A percentile compares a stretch with the other conserved stretches of the same genome.
Conservation (phyloP, 2,113 vertebrate genomes). For the Myotis brandtii region DNA sequence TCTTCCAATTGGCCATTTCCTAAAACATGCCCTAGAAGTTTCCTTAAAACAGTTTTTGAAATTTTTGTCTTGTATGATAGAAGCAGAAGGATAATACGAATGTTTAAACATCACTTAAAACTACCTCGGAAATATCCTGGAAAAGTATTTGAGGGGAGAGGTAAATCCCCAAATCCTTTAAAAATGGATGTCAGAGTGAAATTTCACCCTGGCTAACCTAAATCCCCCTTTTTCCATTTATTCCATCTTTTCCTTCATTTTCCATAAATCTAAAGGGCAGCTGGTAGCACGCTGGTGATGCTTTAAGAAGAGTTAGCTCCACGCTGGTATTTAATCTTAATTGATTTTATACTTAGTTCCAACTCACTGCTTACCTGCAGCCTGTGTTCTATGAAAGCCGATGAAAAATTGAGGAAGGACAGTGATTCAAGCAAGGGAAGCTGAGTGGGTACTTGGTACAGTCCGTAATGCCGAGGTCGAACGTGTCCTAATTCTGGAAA, state of each 20-base stretch:
- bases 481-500: not conserved
- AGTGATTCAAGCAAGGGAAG: not conserved
- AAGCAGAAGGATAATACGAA: not conserved
- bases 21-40: slow-evolving; percentile 13
- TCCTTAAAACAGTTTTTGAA: not conserved
- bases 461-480: not conserved
- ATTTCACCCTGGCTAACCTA: slow-evolving; percentile 8
- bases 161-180: not conserved
- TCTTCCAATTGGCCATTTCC: not conserved
- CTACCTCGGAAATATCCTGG: not conserved
- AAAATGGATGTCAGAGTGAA: slow-evolving; percentile 6
- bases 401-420: not conserved
- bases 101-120: not conserved
- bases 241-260: not conserved
- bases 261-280: slow-evolving; percentile 8
- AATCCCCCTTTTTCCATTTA: slow-evolving; percentile 25
- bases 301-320: slow-evolving; percentile 22
- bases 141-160: not conserved
- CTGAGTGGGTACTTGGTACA: not conserved
- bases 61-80: not conserved
- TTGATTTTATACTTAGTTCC: slow-evolving; percentile 51
- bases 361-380: slow-evolving; percentile 14
- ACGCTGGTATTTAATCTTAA: not conserved
- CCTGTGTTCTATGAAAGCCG: not conserved
- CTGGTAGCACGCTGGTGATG: not conserved